Evolutionary conservation across 2,888 invertebrate species (phyloP).

Genomic region (Cephus runcator): DNA sequence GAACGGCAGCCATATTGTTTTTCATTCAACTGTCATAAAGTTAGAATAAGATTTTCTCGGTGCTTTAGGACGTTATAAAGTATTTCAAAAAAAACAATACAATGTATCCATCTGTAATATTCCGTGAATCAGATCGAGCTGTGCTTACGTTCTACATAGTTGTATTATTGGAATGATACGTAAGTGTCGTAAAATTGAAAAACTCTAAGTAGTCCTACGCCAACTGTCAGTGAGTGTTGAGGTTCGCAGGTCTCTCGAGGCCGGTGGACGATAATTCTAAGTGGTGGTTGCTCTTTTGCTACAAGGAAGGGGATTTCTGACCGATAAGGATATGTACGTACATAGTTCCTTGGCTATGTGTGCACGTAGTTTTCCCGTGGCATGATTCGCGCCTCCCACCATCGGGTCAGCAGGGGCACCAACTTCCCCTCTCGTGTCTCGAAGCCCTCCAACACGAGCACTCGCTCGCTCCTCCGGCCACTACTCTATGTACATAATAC

Average conservation of each 20-base stretch:
- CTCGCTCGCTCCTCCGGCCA: constrained; percentile 30
- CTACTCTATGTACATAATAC: constrained; percentile 53
- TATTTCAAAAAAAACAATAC: background rate
- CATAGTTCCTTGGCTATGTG: background rate
- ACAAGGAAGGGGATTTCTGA: background rate
- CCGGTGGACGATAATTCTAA: background rate
- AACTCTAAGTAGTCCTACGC: background rate
- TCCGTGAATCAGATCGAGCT: background rate
- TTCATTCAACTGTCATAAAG: background rate
- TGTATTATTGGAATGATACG: background rate
- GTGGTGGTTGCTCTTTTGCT: background rate
- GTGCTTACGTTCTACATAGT: background rate
- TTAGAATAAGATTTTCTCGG: background rate
- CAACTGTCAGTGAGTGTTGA: background rate
- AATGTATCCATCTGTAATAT: background rate
- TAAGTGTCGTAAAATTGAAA: background rate
- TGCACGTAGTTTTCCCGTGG: constrained; percentile 1
- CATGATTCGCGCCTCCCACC: constrained; percentile 31
- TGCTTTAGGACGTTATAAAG: background rate
- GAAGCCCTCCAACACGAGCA: constrained; percentile 30
- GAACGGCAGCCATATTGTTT: background rate
- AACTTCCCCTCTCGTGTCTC: constrained; percentile 34
- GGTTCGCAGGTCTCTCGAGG: background rate
- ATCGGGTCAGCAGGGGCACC: constrained; percentile 37
- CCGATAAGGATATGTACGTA: background rate